A percentile compares a stretch with the other conserved stretches of the same genome.
phyloP scores from a whole-genome alignment of 2,888 invertebrate genomes.

The Heteromyza rotundicornis region DNA sequence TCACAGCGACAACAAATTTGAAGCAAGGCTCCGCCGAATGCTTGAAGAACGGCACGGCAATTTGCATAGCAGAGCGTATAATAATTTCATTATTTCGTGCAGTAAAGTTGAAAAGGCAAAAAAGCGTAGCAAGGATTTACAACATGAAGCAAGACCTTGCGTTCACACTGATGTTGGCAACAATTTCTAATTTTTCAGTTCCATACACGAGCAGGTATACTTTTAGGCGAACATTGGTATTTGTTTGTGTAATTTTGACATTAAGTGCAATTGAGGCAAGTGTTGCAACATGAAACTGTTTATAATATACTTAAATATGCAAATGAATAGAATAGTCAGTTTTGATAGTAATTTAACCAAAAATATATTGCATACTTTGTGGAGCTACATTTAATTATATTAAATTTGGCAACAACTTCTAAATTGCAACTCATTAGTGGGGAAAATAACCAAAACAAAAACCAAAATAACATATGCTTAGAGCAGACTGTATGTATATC shows the following conservation, averaged over 20 bases:
- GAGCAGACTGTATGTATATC: too few relatives aligned
- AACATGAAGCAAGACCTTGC: background rate
- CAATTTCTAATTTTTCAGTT: background rate
- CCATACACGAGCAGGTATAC: too few relatives aligned
- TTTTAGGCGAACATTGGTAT: background rate
- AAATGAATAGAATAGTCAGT: too few relatives aligned
- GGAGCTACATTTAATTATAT: too few relatives aligned
- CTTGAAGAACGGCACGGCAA: background rate
- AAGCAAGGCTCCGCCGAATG: too few relatives aligned
- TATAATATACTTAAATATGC: background rate
- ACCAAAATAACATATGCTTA: too few relatives aligned
- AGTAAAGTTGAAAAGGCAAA: too few relatives aligned
- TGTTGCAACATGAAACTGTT: background rate
- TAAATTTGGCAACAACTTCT: too few relatives aligned
- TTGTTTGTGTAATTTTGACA: slow-evolving; percentile 4
- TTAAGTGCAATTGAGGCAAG: slow-evolving; percentile 3
- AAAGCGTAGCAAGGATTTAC: background rate
- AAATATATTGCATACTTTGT: too few relatives aligned
- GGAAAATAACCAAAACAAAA: too few relatives aligned
- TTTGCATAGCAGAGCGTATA: background rate
- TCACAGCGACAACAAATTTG: background rate
- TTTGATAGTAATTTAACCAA: too few relatives aligned
- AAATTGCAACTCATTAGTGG: too few relatives aligned
- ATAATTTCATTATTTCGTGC: background rate
- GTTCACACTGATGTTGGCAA: background rate